A percentile compares a stretch with the other conserved stretches of the same genome.
Conservation (phyloP, 1,140 invertebrate genomes). For the Tetragonula clypearis region DNA sequence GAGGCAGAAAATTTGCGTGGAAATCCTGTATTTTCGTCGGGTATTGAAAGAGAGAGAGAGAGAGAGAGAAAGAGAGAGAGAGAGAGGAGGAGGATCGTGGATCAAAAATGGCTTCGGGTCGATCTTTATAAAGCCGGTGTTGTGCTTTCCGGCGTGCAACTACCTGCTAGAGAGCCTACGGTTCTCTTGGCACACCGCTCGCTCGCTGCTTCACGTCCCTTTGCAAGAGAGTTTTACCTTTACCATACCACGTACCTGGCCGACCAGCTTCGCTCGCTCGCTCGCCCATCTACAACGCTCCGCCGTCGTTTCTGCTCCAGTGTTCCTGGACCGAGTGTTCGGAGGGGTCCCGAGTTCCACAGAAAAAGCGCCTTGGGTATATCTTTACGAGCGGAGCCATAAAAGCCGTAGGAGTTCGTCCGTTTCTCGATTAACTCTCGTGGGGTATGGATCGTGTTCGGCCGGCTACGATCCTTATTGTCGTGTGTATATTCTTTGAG, state of each 20-base stretch:
- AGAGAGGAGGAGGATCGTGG: neutral
- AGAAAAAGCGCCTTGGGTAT: constrained; percentile 69
- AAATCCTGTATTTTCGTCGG: too few relatives aligned
- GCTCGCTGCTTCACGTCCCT: constrained; percentile 23
- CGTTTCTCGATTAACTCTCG: constrained; percentile 67
- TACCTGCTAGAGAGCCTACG: constrained; percentile 24
- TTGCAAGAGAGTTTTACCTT: constrained; percentile 23
- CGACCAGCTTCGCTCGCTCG: constrained; percentile 8
- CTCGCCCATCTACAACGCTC: constrained; percentile 11
- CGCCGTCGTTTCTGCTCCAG: constrained; percentile 45
- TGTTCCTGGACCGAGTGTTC: constrained; percentile 57
- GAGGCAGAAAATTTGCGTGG: too few relatives aligned
- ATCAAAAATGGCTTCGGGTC: constrained; percentile 47
- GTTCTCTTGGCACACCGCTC: neutral
- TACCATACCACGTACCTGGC: constrained; percentile 20
- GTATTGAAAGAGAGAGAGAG: too few relatives aligned
- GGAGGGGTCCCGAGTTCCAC: constrained; percentile 62
- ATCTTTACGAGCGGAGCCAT: constrained; percentile 68
- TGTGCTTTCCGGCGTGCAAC: constrained; percentile 34
- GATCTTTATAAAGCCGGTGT: constrained; percentile 11
- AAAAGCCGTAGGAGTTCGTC: constrained; percentile 70
- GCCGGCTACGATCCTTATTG: constrained; percentile 67
- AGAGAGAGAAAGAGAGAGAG: too few relatives aligned
- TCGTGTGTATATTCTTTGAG: constrained; percentile 63
- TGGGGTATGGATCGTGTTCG: constrained; percentile 61